phyloP scores from a whole-genome alignment of 2,888 invertebrate species.

The Scaptomyza reducta region DNA sequence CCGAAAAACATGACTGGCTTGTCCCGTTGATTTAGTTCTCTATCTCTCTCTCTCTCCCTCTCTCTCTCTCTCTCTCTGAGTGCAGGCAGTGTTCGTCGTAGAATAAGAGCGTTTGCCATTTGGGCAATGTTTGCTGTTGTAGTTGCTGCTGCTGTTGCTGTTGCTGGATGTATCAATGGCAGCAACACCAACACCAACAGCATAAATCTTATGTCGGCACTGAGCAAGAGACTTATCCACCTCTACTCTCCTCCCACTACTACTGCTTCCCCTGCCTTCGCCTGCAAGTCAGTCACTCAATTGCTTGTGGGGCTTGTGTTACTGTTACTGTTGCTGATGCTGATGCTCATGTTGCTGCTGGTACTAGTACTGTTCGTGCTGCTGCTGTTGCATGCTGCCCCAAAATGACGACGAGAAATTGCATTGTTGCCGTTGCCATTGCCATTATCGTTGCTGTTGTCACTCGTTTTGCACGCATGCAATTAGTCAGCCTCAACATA shows the following conservation, averaged over 20 bases:
- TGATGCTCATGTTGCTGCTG: conserved; percentile 22
- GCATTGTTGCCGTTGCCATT: conserved; percentile 24
- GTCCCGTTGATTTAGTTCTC: conserved; percentile 70
- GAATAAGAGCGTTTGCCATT: conserved; percentile 54
- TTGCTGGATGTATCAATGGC: conserved; percentile 21
- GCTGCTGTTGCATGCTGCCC: conserved; percentile 35
- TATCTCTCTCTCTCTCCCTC: neutral
- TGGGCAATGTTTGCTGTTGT: conserved; percentile 35
- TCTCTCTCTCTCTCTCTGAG: neutral
- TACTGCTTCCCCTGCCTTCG: neutral
- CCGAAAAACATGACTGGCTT: conserved; percentile 24
- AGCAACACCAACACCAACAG: conserved; percentile 31
- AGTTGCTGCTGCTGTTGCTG: conserved; percentile 5
- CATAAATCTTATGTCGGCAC: conserved; percentile 69
- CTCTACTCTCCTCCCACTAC: neutral
- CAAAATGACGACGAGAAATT: conserved; percentile 33
- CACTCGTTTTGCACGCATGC: conserved; percentile 61
- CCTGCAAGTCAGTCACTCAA: conserved; percentile 7
- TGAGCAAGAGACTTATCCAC: conserved; percentile 48
- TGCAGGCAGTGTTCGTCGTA: conserved; percentile 30
- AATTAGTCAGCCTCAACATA: conserved; percentile 76
- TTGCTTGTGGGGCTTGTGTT: conserved; percentile 14
- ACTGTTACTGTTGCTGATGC: conserved; percentile 21
- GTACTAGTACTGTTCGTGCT: conserved; percentile 11
- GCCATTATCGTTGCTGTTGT: conserved; percentile 36